Evolutionary conservation across 2,113 vertebrate species (phyloP).

Genomic region (Prunella himalayana): DNA sequence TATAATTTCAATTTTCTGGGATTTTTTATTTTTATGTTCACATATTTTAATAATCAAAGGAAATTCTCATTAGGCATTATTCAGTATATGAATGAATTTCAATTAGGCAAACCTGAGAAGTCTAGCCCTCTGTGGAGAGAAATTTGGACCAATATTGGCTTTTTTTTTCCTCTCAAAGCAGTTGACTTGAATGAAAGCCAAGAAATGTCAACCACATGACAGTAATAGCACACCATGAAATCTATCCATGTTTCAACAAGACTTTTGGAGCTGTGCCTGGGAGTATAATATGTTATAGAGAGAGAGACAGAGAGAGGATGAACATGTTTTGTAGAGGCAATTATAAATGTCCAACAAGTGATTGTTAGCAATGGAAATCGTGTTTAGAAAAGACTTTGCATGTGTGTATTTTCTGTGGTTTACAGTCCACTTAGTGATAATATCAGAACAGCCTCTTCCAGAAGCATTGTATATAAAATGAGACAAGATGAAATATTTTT

Average conservation of each 20-base stretch:
- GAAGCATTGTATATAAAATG: neutral
- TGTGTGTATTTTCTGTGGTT: neutral
- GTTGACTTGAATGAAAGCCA: conserved; percentile 1
- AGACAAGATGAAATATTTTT: neutral
- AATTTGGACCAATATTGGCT: neutral
- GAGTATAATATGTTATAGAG: neutral
- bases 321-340: neutral
- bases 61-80: neutral
- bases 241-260: conserved; percentile 11
- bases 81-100: neutral
- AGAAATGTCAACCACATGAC: neutral
- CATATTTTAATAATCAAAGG: neutral
- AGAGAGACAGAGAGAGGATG: neutral
- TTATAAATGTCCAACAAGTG: neutral
- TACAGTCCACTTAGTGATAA: neutral
- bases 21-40: neutral
- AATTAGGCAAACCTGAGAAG: neutral
- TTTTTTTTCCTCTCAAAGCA: neutral
- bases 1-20: neutral
- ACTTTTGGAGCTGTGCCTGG: conserved; percentile 14
- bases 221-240: conserved; percentile 16
- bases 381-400: neutral
- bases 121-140: neutral
- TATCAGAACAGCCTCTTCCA: neutral
- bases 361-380: neutral